Percentiles rank a stretch among this genome's conserved stretches.
Evolutionary conservation across 2,888 invertebrate genomes (phyloP).

Genomic region (Lamellibrachia columna): DNA sequence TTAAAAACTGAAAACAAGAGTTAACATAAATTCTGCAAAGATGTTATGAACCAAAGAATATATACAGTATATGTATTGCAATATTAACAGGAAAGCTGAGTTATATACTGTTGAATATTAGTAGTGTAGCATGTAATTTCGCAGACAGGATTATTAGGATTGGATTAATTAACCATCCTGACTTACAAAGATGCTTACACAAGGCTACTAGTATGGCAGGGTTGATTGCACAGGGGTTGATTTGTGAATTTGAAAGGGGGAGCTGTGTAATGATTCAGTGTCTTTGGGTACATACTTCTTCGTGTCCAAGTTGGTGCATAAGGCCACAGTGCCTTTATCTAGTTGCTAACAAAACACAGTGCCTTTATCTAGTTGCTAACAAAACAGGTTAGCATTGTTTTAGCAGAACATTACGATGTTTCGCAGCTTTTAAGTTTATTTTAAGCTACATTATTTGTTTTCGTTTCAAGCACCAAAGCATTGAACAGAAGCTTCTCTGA

Average conservation of each 20-base stretch:
- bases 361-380: not conserved
- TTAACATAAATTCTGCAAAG: not conserved
- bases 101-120: slow-evolving; percentile 4
- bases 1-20: not conserved
- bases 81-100: not conserved
- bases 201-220: not conserved
- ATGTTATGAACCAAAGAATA: not conserved
- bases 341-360: not conserved
- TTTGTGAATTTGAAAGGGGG: not conserved
- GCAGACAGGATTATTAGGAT: not conserved
- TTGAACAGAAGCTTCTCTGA: not conserved
- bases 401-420: not conserved
- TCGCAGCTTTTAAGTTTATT: slow-evolving; percentile 6
- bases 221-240: not conserved
- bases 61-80: not conserved
- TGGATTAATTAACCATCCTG: not conserved
- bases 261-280: not conserved
- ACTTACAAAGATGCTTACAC: not conserved
- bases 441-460: slow-evolving; percentile 6
- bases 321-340: no score
- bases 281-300: not conserved
- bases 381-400: not conserved
- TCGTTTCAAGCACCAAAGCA: slow-evolving; percentile 6
- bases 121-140: not conserved
- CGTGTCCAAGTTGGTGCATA: no score